Evolutionary conservation across 2,888 invertebrate species (phyloP), one percentile per base, ranked within the genome.

Genomic region (Patella depressa): DNA sequence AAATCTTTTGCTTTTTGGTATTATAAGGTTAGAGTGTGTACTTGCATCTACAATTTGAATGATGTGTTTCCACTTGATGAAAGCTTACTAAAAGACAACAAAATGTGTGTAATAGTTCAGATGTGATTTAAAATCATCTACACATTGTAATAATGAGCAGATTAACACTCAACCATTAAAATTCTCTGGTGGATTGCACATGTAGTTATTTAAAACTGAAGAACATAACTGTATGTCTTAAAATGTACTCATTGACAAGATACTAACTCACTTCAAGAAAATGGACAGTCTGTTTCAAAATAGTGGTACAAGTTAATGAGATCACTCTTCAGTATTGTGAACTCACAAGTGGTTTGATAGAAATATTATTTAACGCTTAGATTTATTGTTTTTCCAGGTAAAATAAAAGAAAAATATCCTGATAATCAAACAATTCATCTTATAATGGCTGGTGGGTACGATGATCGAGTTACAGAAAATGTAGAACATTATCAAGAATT

Each of bases 401-500:
- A 82, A 53, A 74, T 90, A 71, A 82, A 85, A 53, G 82, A 86
- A 53, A 78, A 53, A 76, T 76, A 74, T 73, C 81, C 78, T 55
- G 76, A 69, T 34, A 53, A 19, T 19, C 74, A 76, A 73, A 12
- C 81, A 53, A 94, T 96, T n/a, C 95, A 95, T 90, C 93, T 99
- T 77, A 94, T 99, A 29, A 94, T 99, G 91, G 98, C 98, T 76
- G 99, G 99, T 17, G 99, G 99, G 2, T 99, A 97, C 92, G 99
- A 99, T 90, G 94, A 94, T 2, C 94, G 96, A 72, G 96, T 97
- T 53, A 90, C 93, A 34, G 97, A 98, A 91, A 99, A 99, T 92
- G 95, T 95, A 79, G 95, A 96, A 82, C 95, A 98, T 92, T 96
- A 94, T 88, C 92, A 94, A 45, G 96, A 98, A 90, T 93, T 99